Conservation (phyloP, 2,113 vertebrate genomes). For the Archocentrus centrarchus region DNA sequence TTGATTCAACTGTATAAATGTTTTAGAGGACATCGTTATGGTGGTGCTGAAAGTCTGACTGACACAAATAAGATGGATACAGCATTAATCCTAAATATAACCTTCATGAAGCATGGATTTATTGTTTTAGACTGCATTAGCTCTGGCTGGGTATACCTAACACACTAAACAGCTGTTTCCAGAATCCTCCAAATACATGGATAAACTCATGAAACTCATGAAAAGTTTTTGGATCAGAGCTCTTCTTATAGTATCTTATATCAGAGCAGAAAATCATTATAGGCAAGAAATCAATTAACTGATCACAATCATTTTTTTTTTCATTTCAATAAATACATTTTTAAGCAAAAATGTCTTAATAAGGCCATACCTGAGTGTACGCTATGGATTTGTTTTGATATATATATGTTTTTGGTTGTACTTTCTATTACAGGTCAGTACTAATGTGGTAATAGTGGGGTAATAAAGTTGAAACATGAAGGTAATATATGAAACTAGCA, state of each 20-base stretch:
- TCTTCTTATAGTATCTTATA: not conserved
- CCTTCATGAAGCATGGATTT: not conserved
- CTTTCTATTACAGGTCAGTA: not conserved
- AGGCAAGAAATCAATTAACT: not conserved
- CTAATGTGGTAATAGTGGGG: not conserved
- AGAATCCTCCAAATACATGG: not conserved
- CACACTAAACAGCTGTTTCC: not conserved
- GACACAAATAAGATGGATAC: not conserved
- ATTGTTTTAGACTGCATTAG: not conserved
- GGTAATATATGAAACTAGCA: too few species aligned
- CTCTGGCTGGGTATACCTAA: not conserved
- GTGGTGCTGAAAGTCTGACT: too few species aligned
- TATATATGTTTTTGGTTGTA: not conserved
- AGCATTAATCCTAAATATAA: not conserved
- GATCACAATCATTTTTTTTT: not conserved
- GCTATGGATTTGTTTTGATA: not conserved
- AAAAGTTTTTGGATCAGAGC: not conserved
- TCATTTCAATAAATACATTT: fast-evolving
- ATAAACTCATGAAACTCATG: not conserved
- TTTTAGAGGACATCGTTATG: not conserved
- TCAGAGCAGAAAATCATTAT: not conserved
- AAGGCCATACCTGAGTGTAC: not conserved
- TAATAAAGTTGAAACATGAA: not conserved
- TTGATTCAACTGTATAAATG: not conserved
- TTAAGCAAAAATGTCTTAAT: not conserved